Evolutionary conservation across 92 coral and sea anemone species (phyloP).

Genomic region (Pocillopora grandis): DNA sequence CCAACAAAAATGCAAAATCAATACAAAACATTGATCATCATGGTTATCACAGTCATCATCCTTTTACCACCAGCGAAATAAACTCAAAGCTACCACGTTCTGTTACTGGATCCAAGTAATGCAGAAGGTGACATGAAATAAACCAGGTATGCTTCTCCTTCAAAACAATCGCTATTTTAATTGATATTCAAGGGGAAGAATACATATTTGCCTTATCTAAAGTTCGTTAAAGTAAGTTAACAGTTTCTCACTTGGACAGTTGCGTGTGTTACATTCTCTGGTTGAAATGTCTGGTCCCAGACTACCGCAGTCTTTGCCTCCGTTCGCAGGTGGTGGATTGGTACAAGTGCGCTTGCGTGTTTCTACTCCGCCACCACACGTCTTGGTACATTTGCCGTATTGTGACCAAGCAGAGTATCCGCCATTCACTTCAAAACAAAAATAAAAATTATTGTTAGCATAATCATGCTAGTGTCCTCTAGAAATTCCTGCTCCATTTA

Average conservation of each 20-base stretch:
- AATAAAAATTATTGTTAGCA: background rate
- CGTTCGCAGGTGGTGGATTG: conserved; percentile 33
- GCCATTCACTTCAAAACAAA: background rate
- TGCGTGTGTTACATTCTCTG: background rate
- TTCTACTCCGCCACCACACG: conserved; percentile 25
- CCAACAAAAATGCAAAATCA: no score
- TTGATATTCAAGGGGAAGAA: no score
- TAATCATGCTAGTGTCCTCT: no score
- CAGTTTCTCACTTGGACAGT: conserved; percentile 23
- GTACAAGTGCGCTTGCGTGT: conserved; percentile 22
- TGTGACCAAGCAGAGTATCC: conserved; percentile 29
- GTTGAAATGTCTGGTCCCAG: conserved; percentile 7
- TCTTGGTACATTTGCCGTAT: background rate
- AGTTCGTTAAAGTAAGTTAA: background rate
- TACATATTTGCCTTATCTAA: no score
- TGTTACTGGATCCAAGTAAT: no score
- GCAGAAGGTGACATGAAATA: no score
- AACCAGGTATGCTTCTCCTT: no score
- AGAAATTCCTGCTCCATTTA: no score
- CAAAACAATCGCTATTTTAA: no score
- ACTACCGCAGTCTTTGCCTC: conserved; percentile 2
- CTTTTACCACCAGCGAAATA: no score
- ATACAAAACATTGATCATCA: background rate
- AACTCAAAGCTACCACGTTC: no score
- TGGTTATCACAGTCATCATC: background rate